Evolutionary conservation across 2,113 vertebrate species (phyloP), one percentile per base, ranked within the genome.

Genomic region (Gallinago media): DNA sequence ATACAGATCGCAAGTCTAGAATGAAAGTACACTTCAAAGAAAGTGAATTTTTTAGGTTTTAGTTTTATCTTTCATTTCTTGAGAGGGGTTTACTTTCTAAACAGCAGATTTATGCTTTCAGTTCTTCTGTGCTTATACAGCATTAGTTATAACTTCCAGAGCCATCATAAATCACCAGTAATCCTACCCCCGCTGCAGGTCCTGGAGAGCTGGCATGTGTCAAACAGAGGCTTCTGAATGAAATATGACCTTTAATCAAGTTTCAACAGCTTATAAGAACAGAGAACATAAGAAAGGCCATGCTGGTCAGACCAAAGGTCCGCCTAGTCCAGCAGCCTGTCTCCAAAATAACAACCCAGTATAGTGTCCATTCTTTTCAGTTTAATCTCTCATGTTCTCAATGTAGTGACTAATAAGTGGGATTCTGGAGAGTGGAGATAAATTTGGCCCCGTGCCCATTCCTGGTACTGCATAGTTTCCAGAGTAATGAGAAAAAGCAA

Each of bases 221-320:
- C 81, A 96, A 76, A 89, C 74, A 68, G 84, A 85, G 63, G 27
- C 49, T 59, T 96, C 95, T 86, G 89, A 94, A 87, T 95, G 66
- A 96, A 97, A 96, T 87, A 85, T 15, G 55, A 88, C 83, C 62
- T 82, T 72, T 62, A 95, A 90, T 86, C 55, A 92, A 87, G 85
- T 84, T 92, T 75, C 90, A 94, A 72, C 44, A 89, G 67, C 83
- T 95, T 58, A 1, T 52, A 44, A 83, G 46, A 85, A 61, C 47
- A 80, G 12, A 74, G 50, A 73, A 46, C 9, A 25, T 10, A 62
- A 44, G 68, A 76, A 73, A 84, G 68, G 34, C 36, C 55, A n/a
- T 22, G 50, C 46, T 77, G 55, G 32, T 86, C 46, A 73, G 46
- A 86, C 58, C 54, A 62, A 80, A 79, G 40, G 59, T 49, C 26